Evolutionary conservation across 2,797 vertebrate genomes (phyloP).

Genomic region (Jordanella pulchra): DNA sequence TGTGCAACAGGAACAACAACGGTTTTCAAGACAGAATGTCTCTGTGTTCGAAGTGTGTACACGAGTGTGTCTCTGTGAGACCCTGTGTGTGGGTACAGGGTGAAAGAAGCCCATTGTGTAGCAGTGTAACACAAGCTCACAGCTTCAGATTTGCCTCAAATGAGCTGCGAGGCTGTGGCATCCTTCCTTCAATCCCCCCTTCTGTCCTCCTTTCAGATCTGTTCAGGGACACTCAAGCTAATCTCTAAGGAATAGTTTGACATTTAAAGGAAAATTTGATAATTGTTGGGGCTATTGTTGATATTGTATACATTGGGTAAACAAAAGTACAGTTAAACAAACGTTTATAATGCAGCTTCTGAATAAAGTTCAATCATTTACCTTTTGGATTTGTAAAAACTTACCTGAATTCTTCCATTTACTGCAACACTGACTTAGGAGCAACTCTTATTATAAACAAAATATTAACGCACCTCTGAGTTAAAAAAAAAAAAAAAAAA

Average conservation of each 20-base stretch:
- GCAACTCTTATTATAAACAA: too few relatives aligned
- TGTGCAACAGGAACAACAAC: constrained; percentile 69
- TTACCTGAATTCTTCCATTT: too few relatives aligned
- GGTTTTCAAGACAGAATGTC: constrained; percentile 46
- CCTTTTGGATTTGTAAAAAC: not conserved
- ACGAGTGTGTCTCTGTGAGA: constrained; percentile 18
- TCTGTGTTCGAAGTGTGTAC: constrained; percentile 41
- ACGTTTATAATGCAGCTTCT: not conserved
- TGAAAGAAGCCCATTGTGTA: constrained; percentile 74
- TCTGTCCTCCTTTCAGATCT: constrained; percentile 11
- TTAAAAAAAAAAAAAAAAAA: too few relatives aligned
- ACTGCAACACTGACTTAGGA: too few relatives aligned
- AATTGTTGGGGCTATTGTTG: not conserved
- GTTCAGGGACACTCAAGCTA: constrained; percentile 3
- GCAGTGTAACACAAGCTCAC: constrained; percentile 61
- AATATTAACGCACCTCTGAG: too few relatives aligned
- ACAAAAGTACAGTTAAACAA: not conserved
- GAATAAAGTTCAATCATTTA: not conserved
- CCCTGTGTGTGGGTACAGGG: constrained; percentile 24
- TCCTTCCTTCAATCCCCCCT: constrained; percentile 34
- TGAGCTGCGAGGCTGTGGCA: constrained; percentile 45
- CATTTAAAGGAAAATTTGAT: constrained; percentile 6
- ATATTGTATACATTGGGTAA: not conserved
- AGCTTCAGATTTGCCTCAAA: constrained; percentile 44
- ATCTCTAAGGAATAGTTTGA: constrained; percentile 4